Percentiles rank a stretch among this genome's conserved stretches.
These are phyloP conservation scores for Macroramphosus scolopax DNA, from an alignment of 2,797 vertebrate genomes.

Conservation along the genomic window DNA sequence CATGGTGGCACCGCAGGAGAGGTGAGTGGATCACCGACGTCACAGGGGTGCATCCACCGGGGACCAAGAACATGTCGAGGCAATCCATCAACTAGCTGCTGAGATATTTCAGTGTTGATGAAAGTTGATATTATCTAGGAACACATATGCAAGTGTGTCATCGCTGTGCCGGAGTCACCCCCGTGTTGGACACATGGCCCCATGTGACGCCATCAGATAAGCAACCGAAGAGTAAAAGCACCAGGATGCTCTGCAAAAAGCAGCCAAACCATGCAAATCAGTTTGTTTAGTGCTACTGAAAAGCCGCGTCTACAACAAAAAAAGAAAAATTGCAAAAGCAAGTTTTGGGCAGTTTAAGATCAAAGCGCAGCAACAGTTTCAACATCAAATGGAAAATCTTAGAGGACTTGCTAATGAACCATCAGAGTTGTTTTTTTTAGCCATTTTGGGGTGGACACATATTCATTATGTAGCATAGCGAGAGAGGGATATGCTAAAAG, in stretches of 20 bases:
- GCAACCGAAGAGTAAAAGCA: slow-evolving; percentile 12
- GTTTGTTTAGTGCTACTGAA: slow-evolving; percentile 29
- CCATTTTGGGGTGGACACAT: slow-evolving; percentile 22
- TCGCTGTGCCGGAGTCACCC: too few species aligned
- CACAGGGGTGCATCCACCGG: background rate
- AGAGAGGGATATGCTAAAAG: slow-evolving; percentile 40
- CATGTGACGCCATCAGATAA: slow-evolving; percentile 1
- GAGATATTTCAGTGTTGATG: too few species aligned
- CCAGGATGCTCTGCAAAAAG: slow-evolving; percentile 3
- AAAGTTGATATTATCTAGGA: slow-evolving; percentile 13
- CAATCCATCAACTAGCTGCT: background rate
- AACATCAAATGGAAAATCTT: slow-evolving; percentile 57
- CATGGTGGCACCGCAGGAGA: background rate
- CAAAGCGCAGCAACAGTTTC: slow-evolving; percentile 48
- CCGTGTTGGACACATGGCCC: too few species aligned
- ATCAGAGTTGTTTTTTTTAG: slow-evolving; percentile 10
- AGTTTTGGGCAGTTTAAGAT: slow-evolving; percentile 36
- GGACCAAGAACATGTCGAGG: background rate
- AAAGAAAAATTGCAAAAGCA: slow-evolving; percentile 17
- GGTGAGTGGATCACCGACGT: too few species aligned
- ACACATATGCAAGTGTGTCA: slow-evolving; percentile 2
- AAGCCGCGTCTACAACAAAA: slow-evolving; percentile 32
- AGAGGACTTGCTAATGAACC: slow-evolving; percentile 45
- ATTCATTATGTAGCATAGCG: slow-evolving; percentile 35
- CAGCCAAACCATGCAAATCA: background rate